Conservation (phyloP, 2,888 invertebrate genomes). For the Lottia gigantea region DNA sequence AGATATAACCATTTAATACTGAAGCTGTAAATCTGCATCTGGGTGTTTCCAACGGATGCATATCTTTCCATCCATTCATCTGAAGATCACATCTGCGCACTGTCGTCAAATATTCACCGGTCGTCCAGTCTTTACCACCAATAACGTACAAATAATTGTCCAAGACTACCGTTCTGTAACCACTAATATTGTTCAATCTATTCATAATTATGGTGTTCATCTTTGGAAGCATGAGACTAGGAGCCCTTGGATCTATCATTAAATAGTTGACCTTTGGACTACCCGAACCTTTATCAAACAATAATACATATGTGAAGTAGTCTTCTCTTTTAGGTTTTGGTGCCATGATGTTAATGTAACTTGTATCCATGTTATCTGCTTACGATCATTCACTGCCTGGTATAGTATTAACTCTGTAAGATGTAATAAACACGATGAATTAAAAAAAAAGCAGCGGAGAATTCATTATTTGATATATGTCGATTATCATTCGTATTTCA, state of each 20-base stretch:
- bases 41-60: constrained; percentile 37
- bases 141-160: constrained; percentile 51
- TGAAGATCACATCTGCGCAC: constrained; percentile 51
- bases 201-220: constrained; percentile 43
- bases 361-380: neutral
- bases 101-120: constrained; percentile 38
- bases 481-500: no score
- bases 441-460: no score
- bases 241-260: constrained; percentile 50
- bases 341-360: neutral
- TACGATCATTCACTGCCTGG: neutral
- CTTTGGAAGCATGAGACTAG: constrained; percentile 47
- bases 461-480: no score
- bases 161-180: constrained; percentile 48
- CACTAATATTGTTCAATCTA: constrained; percentile 47
- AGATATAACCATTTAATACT: constrained; percentile 52
- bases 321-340: neutral
- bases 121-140: constrained; percentile 54
- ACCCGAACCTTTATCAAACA: constrained; percentile 54
- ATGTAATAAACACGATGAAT: no score
- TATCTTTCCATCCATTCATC: constrained; percentile 45
- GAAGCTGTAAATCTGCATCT: constrained; percentile 52
- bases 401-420: no score
- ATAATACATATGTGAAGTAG: constrained; percentile 45
- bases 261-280: constrained; percentile 53